Evolutionary conservation across 1,140 invertebrate genomes (phyloP).

Genomic region (Pissodes strobi): DNA sequence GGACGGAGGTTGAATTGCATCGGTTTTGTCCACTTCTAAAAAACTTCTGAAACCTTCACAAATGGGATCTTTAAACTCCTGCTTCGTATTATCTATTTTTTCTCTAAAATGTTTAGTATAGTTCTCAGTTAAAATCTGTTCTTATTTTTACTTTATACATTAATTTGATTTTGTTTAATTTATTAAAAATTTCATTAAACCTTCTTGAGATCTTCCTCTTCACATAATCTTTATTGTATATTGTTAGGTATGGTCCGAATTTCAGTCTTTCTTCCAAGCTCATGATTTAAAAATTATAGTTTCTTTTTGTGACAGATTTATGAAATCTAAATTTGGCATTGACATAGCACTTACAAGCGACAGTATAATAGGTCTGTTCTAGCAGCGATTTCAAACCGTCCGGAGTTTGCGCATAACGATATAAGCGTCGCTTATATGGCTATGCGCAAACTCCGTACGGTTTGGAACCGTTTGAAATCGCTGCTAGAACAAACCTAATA

Average conservation of each 20-base stretch:
- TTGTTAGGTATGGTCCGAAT: constrained; percentile 28
- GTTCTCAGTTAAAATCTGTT: not conserved
- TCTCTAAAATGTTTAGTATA: not conserved
- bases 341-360: no score
- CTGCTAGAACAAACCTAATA: no score
- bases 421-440: no score
- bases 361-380: no score
- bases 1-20: constrained; percentile 1
- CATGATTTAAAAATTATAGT: constrained; percentile 9
- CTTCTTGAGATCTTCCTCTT: constrained; percentile 11
- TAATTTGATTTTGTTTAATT: not conserved
- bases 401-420: no score
- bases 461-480: no score
- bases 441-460: no score
- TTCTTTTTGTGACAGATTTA: not conserved
- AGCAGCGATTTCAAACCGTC: no score
- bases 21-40: constrained; percentile 20
- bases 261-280: constrained; percentile 18
- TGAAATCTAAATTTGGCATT: no score
- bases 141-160: not conserved
- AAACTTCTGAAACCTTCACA: constrained; percentile 38
- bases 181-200: not conserved
- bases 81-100: not conserved
- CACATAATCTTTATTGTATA: constrained; percentile 36
- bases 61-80: constrained; percentile 42